Conservation (phyloP, 2,113 vertebrate species). For the Antennarius striatus region DNA sequence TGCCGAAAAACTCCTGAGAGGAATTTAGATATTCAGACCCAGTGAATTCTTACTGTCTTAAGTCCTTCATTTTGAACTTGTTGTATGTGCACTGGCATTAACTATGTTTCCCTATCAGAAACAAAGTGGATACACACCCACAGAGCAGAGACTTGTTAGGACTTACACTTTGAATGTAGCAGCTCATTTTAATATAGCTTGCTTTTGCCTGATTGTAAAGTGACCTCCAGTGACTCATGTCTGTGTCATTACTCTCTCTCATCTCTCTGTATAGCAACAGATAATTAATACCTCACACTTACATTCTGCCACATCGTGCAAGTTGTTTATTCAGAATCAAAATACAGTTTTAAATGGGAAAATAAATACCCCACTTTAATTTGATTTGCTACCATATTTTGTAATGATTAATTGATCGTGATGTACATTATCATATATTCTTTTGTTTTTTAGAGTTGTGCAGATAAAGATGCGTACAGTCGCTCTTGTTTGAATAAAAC, state of each 20-base stretch:
- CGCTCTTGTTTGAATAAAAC: slow-evolving; percentile 5
- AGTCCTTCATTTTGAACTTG: background rate
- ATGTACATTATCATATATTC: background rate
- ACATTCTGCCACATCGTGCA: too few relatives aligned
- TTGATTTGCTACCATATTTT: too few relatives aligned
- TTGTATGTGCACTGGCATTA: background rate
- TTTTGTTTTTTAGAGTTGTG: background rate
- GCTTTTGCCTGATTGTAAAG: background rate
- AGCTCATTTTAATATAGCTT: background rate
- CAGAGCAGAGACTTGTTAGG: background rate
- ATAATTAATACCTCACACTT: too few relatives aligned
- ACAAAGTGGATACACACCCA: background rate
- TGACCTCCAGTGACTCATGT: background rate
- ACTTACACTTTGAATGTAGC: background rate
- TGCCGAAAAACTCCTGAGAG: slow-evolving; percentile 5
- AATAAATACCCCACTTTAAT: too few relatives aligned
- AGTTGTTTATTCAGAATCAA: too few relatives aligned
- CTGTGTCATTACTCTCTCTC: background rate
- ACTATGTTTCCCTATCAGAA: background rate
- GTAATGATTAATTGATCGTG: too few relatives aligned
- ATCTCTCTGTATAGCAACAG: too few relatives aligned
- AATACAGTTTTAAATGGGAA: too few relatives aligned
- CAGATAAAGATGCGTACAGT: background rate
- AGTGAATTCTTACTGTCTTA: background rate
- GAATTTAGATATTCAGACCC: background rate